Base-by-base conservation (phyloP, 2,113 vertebrate genomes). In the Gila orcuttii region DNA sequence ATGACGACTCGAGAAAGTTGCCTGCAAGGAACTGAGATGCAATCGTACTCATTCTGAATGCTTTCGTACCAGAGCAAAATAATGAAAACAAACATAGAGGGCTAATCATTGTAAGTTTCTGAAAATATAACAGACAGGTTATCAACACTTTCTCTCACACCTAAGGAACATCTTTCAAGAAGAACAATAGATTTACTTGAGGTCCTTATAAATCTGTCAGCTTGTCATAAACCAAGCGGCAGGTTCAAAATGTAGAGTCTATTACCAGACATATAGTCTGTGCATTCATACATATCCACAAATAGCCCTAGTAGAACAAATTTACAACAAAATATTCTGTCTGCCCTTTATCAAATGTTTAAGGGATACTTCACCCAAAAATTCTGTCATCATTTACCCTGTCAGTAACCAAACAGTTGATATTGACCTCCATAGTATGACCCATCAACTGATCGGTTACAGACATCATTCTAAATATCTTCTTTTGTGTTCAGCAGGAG, bases 111-210 rank as follows among this genome's bases (percentile, higher is more conserved):
- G 73, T 5, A 45, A 81, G 39, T 13, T 82, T 33, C 42, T 33
- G n/a, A 64, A 36, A 66, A 82, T 64, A 82, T 45, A 60, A 28
- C 39, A 1, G 42, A 23, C 60, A 82, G 45, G 62, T 23, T 82
- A 52, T 55, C 25, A 69, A 52, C 42, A 82, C 42, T 52, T 69
- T 13, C 66, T 57, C 66, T 73, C 62, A 39, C 81, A 39, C 11
- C 11, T 57, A 4, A 23, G 6, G 5, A 0, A 12, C 31, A 11
- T 7, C 55, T 71, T 83, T 31, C 19, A 36, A 55, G 80, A 71
- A 52, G 17, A 82, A 15, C n/a, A 17, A 80, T 23, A 19, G 2
- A 83, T 57, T 83, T 36, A 73, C 19, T 73, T 50, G 2, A 73
- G 36, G 47, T 73, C 3, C 6, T n/a, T 33, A 55, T 55, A 50